Conservation (phyloP, 1,140 invertebrate genomes). For the Pachyrhynchus sulphureomaculatus region DNA sequence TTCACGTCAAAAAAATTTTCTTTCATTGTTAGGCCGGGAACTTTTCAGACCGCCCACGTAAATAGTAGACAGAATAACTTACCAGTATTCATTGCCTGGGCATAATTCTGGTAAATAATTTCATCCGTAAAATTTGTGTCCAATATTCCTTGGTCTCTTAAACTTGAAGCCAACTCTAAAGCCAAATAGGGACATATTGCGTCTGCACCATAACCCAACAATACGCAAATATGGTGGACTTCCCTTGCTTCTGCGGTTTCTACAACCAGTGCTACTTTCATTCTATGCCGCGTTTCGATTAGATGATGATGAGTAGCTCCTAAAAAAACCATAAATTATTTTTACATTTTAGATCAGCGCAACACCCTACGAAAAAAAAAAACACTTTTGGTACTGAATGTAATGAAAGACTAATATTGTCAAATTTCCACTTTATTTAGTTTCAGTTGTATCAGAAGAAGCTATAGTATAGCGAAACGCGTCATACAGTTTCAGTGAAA, state of each 20-base stretch:
- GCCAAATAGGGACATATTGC: conserved; percentile 97
- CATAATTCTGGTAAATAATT: conserved; percentile 76
- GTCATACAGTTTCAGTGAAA: too few species aligned
- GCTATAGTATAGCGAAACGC: background rate
- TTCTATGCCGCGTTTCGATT: conserved; percentile 91
- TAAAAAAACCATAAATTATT: conserved; percentile 27
- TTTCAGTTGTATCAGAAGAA: too few species aligned
- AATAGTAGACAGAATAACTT: too few species aligned
- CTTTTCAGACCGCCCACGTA: too few species aligned
- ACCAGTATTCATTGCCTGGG: conserved; percentile 55
- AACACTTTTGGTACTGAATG: background rate
- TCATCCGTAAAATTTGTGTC: conserved; percentile 76
- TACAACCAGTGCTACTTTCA: conserved; percentile 92
- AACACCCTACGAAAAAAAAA: too few species aligned
- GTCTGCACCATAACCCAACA: conserved; percentile 96
- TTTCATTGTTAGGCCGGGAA: too few species aligned
- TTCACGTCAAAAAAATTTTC: too few species aligned
- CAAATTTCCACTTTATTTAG: too few species aligned
- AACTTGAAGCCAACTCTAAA: conserved; percentile 83
- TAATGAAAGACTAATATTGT: too few species aligned
- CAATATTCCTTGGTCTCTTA: conserved; percentile 81
- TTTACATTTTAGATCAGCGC: background rate
- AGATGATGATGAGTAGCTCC: conserved; percentile 93
- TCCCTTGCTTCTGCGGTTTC: conserved; percentile 95
- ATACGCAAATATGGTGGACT: conserved; percentile 95